Evolutionary conservation across 2,113 vertebrate species (phyloP).

Genomic region (Fulica atra): DNA sequence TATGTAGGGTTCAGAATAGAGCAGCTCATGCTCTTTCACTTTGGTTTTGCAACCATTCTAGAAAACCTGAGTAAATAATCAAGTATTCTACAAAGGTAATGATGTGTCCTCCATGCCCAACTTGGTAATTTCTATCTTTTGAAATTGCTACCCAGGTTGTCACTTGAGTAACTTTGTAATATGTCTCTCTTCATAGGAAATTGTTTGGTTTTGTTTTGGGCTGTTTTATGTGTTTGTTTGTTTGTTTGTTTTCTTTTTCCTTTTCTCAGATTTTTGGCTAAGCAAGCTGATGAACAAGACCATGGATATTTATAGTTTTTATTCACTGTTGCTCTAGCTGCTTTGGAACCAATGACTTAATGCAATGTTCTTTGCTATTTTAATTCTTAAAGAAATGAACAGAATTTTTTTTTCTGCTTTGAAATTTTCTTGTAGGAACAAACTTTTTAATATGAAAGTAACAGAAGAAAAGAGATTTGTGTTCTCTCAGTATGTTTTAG

Average conservation of each 20-base stretch:
- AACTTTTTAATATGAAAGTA: background rate
- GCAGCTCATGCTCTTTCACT: background rate
- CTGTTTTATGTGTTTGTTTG: too few relatives aligned
- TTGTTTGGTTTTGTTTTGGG: background rate
- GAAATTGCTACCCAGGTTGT: background rate
- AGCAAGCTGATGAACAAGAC: background rate
- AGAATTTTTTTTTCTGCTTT: background rate
- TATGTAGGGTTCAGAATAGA: background rate
- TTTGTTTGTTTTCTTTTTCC: background rate
- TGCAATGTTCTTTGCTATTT: background rate
- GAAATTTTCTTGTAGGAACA: background rate
- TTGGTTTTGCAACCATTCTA: background rate
- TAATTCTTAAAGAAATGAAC: background rate
- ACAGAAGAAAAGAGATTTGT: background rate
- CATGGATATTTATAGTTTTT: background rate
- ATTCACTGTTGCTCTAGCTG: background rate
- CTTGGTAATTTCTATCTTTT: background rate
- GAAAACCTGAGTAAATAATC: background rate
- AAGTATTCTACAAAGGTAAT: background rate
- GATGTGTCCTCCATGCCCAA: too few relatives aligned
- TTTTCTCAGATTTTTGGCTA: background rate
- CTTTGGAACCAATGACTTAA: background rate
- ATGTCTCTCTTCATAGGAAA: background rate
- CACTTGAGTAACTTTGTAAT: background rate
- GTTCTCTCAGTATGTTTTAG: background rate